phyloP scores from a whole-genome alignment of 1,140 invertebrate genomes.

The Subanguina moxae region DNA sequence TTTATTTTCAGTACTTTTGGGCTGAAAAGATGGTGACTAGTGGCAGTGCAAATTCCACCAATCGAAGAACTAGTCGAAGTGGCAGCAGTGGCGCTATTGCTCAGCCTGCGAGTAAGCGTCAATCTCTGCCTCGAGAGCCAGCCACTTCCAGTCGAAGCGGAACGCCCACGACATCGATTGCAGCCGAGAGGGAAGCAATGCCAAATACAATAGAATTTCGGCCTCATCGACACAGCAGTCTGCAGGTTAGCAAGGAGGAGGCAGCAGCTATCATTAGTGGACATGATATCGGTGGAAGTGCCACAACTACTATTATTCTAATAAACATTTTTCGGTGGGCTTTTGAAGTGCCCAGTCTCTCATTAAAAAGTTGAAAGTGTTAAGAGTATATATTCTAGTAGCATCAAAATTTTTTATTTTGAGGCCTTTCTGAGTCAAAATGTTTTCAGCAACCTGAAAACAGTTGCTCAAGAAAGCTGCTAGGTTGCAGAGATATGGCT shows the following conservation, averaged over 20 bases:
- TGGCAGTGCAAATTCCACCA: not conserved
- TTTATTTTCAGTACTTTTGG: not conserved
- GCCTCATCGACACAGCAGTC: not conserved
- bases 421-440: too few relatives aligned
- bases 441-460: too few relatives aligned
- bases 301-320: not conserved
- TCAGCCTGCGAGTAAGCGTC: not conserved
- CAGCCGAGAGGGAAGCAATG: not conserved
- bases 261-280: not conserved
- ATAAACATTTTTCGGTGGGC: not conserved
- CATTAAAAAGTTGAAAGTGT: too few relatives aligned
- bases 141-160: not conserved
- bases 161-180: not conserved
- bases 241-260: too few relatives aligned
- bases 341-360: too few relatives aligned
- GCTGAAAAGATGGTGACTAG: not conserved
- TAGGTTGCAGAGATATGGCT: too few relatives aligned
- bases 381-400: too few relatives aligned
- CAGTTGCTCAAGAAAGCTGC: too few relatives aligned
- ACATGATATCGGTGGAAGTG: not conserved
- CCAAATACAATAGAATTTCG: not conserved
- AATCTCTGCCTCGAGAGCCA: not conserved
- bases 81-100: not conserved
- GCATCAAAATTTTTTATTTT: too few relatives aligned
- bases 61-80: not conserved